A percentile compares a stretch with the other conserved stretches of the same genome.
These are phyloP conservation scores for Esox masquinongy DNA, from an alignment of 2,797 vertebrate species.

Conservation along the genomic window DNA sequence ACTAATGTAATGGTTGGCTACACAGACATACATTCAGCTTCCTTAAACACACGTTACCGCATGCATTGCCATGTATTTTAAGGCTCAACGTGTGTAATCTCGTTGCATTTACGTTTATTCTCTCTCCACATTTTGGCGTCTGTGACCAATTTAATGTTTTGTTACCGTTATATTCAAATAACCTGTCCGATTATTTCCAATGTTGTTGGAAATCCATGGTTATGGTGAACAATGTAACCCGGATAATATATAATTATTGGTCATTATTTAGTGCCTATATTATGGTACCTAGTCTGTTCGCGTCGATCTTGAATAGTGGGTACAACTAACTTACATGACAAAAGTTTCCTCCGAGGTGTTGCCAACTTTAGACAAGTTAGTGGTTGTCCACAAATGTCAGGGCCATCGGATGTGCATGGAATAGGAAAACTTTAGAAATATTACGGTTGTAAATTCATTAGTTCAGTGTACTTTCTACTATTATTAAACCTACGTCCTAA, in stretches of 20 bases:
- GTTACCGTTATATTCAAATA: background rate
- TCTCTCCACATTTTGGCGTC: background rate
- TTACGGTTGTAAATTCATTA: background rate
- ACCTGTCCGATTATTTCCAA: background rate
- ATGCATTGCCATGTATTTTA: background rate
- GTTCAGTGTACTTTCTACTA: background rate
- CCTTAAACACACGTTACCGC: background rate
- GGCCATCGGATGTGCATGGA: background rate
- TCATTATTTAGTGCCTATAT: background rate
- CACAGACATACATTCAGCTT: background rate
- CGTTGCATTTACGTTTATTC: background rate
- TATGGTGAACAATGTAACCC: background rate
- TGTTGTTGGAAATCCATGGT: background rate
- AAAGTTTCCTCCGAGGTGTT: background rate
- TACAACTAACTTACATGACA: background rate
- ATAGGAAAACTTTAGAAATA: background rate
- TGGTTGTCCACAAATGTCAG: background rate
- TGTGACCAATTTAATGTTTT: background rate
- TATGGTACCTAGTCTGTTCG: background rate
- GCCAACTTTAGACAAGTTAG: background rate
- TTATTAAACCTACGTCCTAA: background rate
- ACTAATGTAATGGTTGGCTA: background rate
- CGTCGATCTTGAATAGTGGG: background rate
- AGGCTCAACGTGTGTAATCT: background rate
- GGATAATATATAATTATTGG: background rate